phyloP scores from a whole-genome alignment of 92 coral and sea anemone species.

The Palythoa grandiflora region DNA sequence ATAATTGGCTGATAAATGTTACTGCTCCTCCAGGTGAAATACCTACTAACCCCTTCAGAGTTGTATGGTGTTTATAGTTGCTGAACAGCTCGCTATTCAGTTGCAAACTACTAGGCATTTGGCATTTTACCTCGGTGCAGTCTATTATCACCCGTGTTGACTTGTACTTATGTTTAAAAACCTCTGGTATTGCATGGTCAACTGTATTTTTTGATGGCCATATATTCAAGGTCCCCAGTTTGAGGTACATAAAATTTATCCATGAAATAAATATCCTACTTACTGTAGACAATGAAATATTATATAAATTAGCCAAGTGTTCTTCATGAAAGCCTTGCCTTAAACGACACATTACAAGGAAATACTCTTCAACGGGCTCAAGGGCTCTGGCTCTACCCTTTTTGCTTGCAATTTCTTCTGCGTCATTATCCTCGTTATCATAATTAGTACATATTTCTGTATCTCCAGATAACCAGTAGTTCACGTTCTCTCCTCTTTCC shows the following conservation, averaged over 20 bases:
- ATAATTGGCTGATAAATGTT: slow-evolving; percentile 58
- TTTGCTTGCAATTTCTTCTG: slow-evolving; percentile 16
- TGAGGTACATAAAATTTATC: slow-evolving; percentile 66
- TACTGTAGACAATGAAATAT: slow-evolving; percentile 50
- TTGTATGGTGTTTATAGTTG: slow-evolving; percentile 63
- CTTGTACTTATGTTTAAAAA: slow-evolving; percentile 48
- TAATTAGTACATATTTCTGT: neutral
- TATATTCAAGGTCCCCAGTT: slow-evolving; percentile 53
- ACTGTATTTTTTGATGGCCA: slow-evolving; percentile 56
- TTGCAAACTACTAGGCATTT: slow-evolving; percentile 63
- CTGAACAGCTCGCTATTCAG: slow-evolving; percentile 70
- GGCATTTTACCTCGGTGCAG: slow-evolving; percentile 61
- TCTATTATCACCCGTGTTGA: slow-evolving; percentile 62
- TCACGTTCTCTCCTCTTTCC: slow-evolving; percentile 49
- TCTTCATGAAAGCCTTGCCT: slow-evolving; percentile 57
- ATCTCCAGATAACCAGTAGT: slow-evolving; percentile 39
- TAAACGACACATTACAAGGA: slow-evolving; percentile 43
- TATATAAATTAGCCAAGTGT: slow-evolving; percentile 62
- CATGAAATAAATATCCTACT: slow-evolving; percentile 56
- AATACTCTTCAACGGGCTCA: slow-evolving; percentile 55
- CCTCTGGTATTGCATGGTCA: slow-evolving; percentile 54
- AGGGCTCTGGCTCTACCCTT: slow-evolving; percentile 53
- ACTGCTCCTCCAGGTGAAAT: slow-evolving; percentile 73
- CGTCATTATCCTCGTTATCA: slow-evolving; percentile 1
- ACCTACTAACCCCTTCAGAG: slow-evolving; percentile 68